These are phyloP conservation scores for Synergus laeviventris DNA, from an alignment of 2,888 invertebrate species.

Conservation along the genomic window DNA sequence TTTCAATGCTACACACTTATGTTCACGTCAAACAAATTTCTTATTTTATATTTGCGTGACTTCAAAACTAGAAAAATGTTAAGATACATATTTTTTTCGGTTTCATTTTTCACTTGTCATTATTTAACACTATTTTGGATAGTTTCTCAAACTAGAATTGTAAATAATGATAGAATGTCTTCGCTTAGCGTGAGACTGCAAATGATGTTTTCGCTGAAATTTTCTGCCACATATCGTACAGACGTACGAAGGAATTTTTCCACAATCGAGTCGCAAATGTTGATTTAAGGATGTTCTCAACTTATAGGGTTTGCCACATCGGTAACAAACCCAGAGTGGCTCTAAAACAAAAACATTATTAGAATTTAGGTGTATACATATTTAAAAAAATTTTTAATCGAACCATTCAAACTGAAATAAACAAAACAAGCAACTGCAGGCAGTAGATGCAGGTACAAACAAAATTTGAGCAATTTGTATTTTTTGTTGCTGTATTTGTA, in stretches of 20 bases:
- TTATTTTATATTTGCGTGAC: background rate
- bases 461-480: background rate
- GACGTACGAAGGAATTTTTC: conserved; percentile 71
- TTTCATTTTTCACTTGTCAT: background rate
- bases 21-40: background rate
- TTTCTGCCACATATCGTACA: conserved; percentile 75
- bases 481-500: background rate
- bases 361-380: background rate
- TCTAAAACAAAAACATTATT: background rate
- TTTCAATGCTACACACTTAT: background rate
- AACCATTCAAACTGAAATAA: background rate
- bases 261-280: conserved; percentile 76
- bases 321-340: conserved; percentile 64
- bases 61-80: background rate
- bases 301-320: conserved; percentile 75
- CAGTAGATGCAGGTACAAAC: background rate
- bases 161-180: conserved; percentile 56
- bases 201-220: conserved; percentile 76
- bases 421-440: background rate
- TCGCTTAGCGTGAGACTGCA: conserved; percentile 69
- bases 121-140: background rate
- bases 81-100: background rate
- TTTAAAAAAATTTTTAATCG: too few species aligned
- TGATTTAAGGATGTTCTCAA: conserved; percentile 74
- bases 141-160: conserved; percentile 22